These are phyloP conservation scores for Diachasma alloeum DNA, from an alignment of 1,140 invertebrate species.

Conservation along the genomic window DNA sequence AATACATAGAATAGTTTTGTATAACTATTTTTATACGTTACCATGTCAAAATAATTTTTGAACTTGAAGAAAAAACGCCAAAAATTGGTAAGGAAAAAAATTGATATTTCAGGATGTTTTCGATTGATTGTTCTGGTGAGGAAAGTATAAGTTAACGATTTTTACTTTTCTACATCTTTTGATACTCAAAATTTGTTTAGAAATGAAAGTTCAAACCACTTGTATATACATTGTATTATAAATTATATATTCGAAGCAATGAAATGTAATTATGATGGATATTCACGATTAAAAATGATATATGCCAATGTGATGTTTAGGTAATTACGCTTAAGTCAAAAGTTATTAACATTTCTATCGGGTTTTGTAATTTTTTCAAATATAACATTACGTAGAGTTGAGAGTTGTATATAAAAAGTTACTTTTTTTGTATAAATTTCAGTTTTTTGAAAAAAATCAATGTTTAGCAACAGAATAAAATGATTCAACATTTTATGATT, in stretches of 20 bases:
- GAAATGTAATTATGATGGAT: conserved; percentile 30
- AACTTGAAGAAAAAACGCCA: background rate
- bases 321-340: conserved; percentile 27
- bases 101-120: background rate
- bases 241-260: conserved; percentile 34
- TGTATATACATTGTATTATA: conserved; percentile 42
- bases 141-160: conserved; percentile 10
- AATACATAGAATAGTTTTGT: background rate
- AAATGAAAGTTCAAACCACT: background rate
- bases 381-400: background rate
- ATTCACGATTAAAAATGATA: conserved; percentile 29
- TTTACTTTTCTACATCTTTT: conserved; percentile 47
- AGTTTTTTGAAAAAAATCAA: conserved; percentile 8
- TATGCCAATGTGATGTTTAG: conserved; percentile 54
- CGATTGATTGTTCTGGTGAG: background rate
- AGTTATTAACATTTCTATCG: conserved; percentile 32
- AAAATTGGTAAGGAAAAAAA: background rate
- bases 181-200: conserved; percentile 26
- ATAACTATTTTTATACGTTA: background rate
- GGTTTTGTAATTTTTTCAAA: background rate
- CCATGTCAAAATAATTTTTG: background rate
- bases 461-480: background rate
- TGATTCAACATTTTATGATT: too few species aligned
- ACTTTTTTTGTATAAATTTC: conserved; percentile 26
- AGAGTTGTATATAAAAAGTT: conserved; percentile 29